A percentile compares a stretch with the other conserved stretches of the same genome.
Evolutionary conservation across 2,797 vertebrate species (phyloP).

Genomic region (Orestias chungarensis): DNA sequence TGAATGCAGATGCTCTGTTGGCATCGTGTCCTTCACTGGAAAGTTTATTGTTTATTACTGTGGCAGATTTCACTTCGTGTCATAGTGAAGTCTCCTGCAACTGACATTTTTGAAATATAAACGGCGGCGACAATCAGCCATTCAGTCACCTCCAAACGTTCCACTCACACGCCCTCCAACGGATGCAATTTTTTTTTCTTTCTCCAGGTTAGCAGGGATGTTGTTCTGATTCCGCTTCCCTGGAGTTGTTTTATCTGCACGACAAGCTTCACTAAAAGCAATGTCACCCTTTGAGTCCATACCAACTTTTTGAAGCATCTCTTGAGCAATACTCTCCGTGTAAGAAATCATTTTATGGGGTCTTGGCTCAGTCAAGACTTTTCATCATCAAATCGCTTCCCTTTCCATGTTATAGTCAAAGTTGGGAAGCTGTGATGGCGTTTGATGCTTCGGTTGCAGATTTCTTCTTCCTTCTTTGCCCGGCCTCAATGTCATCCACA

Average conservation of each 20-base stretch:
- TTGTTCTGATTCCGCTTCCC: slow-evolving; percentile 8
- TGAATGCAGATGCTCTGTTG: slow-evolving; percentile 12
- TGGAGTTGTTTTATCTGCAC: slow-evolving; percentile 15
- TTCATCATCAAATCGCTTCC: slow-evolving; percentile 34
- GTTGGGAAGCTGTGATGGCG: slow-evolving; percentile 28
- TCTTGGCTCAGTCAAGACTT: slow-evolving; percentile 47
- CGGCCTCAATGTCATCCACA: slow-evolving; percentile 28
- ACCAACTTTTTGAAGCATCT: slow-evolving; percentile 33
- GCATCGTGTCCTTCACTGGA: slow-evolving; percentile 12
- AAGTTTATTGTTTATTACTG: slow-evolving; percentile 12
- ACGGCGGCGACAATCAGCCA: slow-evolving; percentile 6
- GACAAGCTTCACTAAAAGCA: slow-evolving; percentile 15
- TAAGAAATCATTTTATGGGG: slow-evolving; percentile 34
- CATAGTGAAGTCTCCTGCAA: slow-evolving; percentile 5
- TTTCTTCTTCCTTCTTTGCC: slow-evolving; percentile 12
- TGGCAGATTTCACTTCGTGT: slow-evolving; percentile 8
- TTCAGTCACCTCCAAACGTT: slow-evolving; percentile 5
- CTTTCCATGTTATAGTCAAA: slow-evolving; percentile 37
- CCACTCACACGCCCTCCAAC: neutral
- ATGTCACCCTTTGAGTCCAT: slow-evolving; percentile 24
- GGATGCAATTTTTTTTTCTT: neutral
- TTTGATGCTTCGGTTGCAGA: slow-evolving; percentile 35
- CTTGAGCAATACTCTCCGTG: slow-evolving; percentile 16
- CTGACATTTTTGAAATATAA: slow-evolving; percentile 16
- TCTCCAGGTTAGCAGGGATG: slow-evolving; percentile 12